Conservation (phyloP, 1,140 invertebrate genomes). For the Euwallacea similis region DNA sequence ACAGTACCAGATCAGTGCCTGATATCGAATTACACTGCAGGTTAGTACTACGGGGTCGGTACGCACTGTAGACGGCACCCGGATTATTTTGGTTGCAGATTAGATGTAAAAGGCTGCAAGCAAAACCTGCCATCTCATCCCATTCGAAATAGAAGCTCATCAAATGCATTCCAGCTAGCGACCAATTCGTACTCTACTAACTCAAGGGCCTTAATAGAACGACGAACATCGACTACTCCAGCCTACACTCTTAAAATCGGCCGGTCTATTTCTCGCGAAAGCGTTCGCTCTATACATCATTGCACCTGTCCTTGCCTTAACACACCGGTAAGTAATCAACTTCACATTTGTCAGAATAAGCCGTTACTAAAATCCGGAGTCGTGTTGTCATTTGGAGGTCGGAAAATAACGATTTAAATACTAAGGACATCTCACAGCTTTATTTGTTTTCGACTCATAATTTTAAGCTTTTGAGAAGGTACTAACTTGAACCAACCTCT, state of each 20-base stretch:
- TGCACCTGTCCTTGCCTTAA: slow-evolving; percentile 59
- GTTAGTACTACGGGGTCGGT: slow-evolving; percentile 27
- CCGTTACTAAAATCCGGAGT: too few relatives aligned
- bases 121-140: slow-evolving; percentile 55
- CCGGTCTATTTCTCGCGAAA: slow-evolving; percentile 73
- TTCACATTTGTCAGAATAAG: too few relatives aligned
- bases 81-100: slow-evolving; percentile 47
- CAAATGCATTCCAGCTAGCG: slow-evolving; percentile 62
- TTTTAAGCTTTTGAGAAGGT: too few relatives aligned
- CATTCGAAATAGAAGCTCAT: slow-evolving; percentile 57
- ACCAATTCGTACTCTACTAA: slow-evolving; percentile 55
- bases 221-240: slow-evolving; percentile 75
- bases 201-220: slow-evolving; percentile 61
- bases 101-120: slow-evolving; percentile 58
- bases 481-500: too few relatives aligned
- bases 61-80: too few relatives aligned
- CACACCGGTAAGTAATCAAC: slow-evolving; percentile 49
- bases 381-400: too few relatives aligned
- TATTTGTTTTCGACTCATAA: not conserved
- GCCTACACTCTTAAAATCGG: slow-evolving; percentile 71
- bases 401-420: too few relatives aligned
- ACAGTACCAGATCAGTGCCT: slow-evolving; percentile 79
- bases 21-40: slow-evolving; percentile 86
- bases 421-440: not conserved
- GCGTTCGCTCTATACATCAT: slow-evolving; percentile 67